Evolutionary conservation across 2,797 vertebrate species (phyloP), one percentile per base, ranked within the genome.

Genomic region (Microctenopoma stevenorrisi): DNA sequence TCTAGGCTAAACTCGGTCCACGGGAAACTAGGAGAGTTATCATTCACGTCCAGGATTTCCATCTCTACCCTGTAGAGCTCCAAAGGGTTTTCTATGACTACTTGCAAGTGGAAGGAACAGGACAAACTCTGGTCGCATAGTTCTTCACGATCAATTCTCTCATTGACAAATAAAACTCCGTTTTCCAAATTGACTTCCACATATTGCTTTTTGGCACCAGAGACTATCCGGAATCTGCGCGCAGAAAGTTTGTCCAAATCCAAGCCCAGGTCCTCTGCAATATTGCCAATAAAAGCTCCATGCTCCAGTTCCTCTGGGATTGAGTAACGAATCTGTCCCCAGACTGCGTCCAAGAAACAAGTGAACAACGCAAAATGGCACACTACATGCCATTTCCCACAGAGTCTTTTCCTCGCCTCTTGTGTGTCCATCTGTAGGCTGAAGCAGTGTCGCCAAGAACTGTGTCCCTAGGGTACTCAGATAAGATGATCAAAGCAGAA

Each of bases 161-260:
- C 93, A 30, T 93, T 94, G 3, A 94, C 92, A 54, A 94, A 93
- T 15, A 94, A 74, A 83, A 93, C 87, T 22, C 94, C 92, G 13
- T 94, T 94, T 76, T 93, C 93, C 43, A 93, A 76, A 89, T 94
- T 94, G 0, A 93, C 93, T 82, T 94, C 93, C 66, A 94, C 87
- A 10, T 92, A 93, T 49, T 93, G 93, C 48, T 84, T 92, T 76
- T 91, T 93, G 38, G 92, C 81, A 18, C 92, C 94, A 0, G 93
- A 93, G 12, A 94, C 92, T 71, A 94, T 92, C 50, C 94, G 85
- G 78, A 94, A 93, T 52, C 92, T 86, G 53, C 94, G 93, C 57
- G 83, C 79, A 0, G 91, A 93, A 5, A 94, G 92, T 59, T 81
- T 88, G 51, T 89, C 83, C 52, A 88, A 73, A 76, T 93, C 91